phyloP scores from a whole-genome alignment of 2,113 vertebrate genomes.

The Lophochroa leadbeateri region DNA sequence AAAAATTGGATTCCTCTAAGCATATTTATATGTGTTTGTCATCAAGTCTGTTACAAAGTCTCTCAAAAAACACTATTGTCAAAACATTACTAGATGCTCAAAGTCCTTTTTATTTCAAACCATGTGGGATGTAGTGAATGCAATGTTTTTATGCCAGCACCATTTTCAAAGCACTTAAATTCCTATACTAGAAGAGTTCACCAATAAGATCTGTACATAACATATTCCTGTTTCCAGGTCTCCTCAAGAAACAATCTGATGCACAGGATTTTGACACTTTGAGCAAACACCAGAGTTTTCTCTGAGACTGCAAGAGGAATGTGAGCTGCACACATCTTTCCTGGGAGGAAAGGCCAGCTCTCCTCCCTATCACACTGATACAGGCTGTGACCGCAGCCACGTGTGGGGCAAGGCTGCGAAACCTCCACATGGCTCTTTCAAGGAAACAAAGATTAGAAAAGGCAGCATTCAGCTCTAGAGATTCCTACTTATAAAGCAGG shows the following conservation, averaged over 20 bases:
- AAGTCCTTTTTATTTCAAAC: not conserved
- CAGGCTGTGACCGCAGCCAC: not conserved
- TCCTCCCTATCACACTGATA: not conserved
- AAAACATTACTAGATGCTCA: not conserved
- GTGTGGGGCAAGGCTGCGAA: not conserved
- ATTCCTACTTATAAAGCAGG: not conserved
- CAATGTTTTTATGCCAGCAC: not conserved
- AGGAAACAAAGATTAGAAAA: not conserved
- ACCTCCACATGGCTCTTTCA: not conserved
- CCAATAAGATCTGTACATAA: not conserved
- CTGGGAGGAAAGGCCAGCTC: not conserved
- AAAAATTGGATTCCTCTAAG: not conserved
- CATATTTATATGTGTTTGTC: not conserved
- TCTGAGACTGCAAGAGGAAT: not conserved
- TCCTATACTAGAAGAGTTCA: not conserved
- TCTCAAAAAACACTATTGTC: not conserved
- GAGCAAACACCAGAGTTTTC: not conserved
- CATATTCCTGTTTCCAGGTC: not conserved
- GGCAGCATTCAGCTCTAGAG: not conserved
- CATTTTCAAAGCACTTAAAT: accelerated
- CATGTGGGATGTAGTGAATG: not conserved
- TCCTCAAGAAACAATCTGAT: not conserved
- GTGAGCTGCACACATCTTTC: not conserved
- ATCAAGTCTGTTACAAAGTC: not conserved
- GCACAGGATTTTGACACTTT: not conserved